These are phyloP conservation scores for Cosmia pyralina DNA, from an alignment of 2,888 invertebrate species.

Conservation along the genomic window DNA sequence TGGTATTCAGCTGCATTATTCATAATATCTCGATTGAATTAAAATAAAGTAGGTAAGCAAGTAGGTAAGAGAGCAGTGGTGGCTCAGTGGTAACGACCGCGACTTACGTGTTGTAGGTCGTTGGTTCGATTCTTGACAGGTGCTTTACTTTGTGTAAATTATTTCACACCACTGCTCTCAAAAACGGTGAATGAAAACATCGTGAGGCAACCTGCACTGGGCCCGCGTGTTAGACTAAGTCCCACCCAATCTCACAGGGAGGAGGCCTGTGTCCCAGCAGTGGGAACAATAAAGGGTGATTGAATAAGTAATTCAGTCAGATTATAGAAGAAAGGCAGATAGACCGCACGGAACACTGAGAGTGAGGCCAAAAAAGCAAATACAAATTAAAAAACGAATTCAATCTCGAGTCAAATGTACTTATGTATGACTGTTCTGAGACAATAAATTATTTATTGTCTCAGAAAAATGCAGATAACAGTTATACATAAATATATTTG, in stretches of 20 bases:
- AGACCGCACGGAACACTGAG: too few species aligned
- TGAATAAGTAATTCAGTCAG: too few species aligned
- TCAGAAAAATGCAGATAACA: too few species aligned
- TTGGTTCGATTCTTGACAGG: not conserved
- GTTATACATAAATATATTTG: too few species aligned
- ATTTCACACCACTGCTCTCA: not conserved
- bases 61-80: not conserved
- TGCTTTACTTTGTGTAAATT: not conserved
- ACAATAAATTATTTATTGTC: too few species aligned
- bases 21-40: too few species aligned
- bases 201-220: not conserved
- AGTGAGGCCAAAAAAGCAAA: too few species aligned
- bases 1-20: too few species aligned
- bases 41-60: not conserved
- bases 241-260: not conserved
- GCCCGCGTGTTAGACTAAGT: not conserved
- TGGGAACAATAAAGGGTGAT: not conserved
- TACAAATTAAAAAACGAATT: too few species aligned
- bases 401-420: too few species aligned
- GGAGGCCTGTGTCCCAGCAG: not conserved
- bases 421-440: too few species aligned
- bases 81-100: not conserved
- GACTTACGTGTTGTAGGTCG: not conserved
- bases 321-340: too few species aligned
- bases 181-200: not conserved